Evolutionary conservation across 2,113 vertebrate species (phyloP).

Genomic region (Antechinus stuartii): DNA sequence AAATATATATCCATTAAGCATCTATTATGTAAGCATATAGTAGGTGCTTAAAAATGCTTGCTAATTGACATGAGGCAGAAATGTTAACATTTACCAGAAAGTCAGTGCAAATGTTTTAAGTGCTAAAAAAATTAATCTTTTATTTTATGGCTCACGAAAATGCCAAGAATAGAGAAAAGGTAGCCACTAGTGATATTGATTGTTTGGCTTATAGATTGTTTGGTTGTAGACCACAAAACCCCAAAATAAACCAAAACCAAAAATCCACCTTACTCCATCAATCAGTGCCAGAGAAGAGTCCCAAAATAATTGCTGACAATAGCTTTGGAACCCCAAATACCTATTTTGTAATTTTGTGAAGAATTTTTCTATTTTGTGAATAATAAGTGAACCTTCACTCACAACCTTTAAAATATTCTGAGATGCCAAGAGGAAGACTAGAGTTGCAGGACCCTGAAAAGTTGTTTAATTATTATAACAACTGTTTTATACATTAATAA

Average conservation of each 20-base stretch:
- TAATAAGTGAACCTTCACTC: not conserved
- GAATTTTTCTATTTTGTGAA: too few species aligned
- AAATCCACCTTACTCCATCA: not conserved
- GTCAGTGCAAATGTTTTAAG: not conserved
- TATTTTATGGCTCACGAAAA: not conserved
- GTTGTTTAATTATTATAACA: not conserved
- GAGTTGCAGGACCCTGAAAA: not conserved
- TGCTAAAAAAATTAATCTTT: not conserved
- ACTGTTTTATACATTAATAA: not conserved
- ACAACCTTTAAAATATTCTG: not conserved
- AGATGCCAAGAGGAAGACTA: not conserved
- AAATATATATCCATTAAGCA: not conserved
- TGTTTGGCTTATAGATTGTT: not conserved
- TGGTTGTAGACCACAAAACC: not conserved
- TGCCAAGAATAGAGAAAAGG: not conserved
- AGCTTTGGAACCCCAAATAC: not conserved
- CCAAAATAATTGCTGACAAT: not conserved
- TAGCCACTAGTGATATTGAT: not conserved
- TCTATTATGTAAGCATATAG: not conserved
- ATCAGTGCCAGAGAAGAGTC: not conserved
- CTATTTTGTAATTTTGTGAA: not conserved
- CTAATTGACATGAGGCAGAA: not conserved
- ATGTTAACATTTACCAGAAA: not conserved
- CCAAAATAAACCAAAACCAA: not conserved
- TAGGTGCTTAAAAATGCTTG: not conserved